Percentiles rank a stretch among this genome's conserved stretches.
phyloP scores from a whole-genome alignment of 2,113 vertebrate genomes.

The Calidris pygmaea region DNA sequence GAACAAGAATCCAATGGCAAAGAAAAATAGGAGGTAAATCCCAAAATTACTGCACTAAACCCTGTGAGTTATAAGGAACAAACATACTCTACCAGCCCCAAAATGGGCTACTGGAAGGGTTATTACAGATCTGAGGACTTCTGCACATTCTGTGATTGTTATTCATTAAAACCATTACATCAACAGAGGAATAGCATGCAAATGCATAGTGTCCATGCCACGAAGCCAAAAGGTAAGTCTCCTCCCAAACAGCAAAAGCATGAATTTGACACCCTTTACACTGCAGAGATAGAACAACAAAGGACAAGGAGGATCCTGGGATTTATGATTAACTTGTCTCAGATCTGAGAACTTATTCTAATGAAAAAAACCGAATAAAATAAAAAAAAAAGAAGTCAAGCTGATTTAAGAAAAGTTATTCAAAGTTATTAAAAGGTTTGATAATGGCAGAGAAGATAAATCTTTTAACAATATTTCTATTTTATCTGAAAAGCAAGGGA shows the following conservation, averaged over 20 bases:
- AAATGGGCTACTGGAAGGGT: not conserved
- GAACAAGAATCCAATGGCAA: not conserved
- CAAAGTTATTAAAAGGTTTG: slow-evolving; percentile 12
- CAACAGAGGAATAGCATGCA: not conserved
- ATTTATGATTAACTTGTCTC: not conserved
- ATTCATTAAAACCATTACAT: not conserved
- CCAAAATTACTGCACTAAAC: not conserved
- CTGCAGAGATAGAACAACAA: not conserved
- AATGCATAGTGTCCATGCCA: not conserved
- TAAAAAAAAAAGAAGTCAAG: not conserved
- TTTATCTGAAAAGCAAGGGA: slow-evolving; percentile 33
- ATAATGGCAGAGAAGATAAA: slow-evolving; percentile 30
- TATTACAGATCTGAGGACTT: not conserved
- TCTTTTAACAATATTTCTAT: slow-evolving; percentile 33
- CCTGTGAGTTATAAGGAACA: not conserved
- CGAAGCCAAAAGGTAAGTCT: not conserved
- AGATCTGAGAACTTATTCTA: not conserved
- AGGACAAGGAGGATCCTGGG: not conserved
- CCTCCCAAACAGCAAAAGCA: not conserved
- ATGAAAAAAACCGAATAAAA: not conserved
- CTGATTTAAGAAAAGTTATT: slow-evolving; percentile 7
- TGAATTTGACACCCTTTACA: not conserved
- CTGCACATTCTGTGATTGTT: not conserved
- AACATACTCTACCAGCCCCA: not conserved
- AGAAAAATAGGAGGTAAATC: not conserved